Evolutionary conservation across 2,113 vertebrate genomes (phyloP), one percentile per base, ranked within the genome.

Genomic region (Girardinichthys multiradiatus): DNA sequence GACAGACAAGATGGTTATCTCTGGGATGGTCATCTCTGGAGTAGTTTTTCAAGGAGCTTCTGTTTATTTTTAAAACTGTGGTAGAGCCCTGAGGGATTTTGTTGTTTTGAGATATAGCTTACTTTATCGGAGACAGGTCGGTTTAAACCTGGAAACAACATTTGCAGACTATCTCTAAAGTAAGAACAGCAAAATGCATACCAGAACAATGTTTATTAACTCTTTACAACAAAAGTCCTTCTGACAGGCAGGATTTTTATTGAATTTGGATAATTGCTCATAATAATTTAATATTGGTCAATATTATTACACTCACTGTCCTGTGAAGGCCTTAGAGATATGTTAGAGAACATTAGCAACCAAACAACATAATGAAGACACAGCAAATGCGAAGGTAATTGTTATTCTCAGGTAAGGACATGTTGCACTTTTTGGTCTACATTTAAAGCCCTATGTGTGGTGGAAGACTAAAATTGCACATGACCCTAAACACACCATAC

Each of bases 1-100:
- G 69, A 71, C 48, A 80, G 82, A 81, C 79, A 27, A 54, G 48
- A 54, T 54, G 48, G 48, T 54, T 54, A 54, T 54, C 48, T 74
- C 14, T 2, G 6, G 65, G 75, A 82, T 39, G 71, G 59, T 37
- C 78, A 83, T 65, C 67, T 66, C 26, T n/a, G 6, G 2, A 67
- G 33, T 64, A 9, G 42, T 51, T 63, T 35, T 61, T 2, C 68
- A 68, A 74, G 68, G 59, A 61, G 31, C 31, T 70, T 78, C 59
- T 83, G 68, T 54, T 81, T 77, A 59, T 48, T 70, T 12, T 73
- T 26, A 8, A 79, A 70, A 33, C 59, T 17, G 1, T 39, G 31
- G 27, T 31, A 66, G 3, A 54, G 33, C 66, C 65, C 26, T 0
- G 28, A 66, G 76, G 21, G 28, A 9, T 26, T 70, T 51, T 57